Base-by-base conservation (phyloP, 2,888 invertebrate species). In the Scaptodrosophila latifasciaeformis region DNA sequence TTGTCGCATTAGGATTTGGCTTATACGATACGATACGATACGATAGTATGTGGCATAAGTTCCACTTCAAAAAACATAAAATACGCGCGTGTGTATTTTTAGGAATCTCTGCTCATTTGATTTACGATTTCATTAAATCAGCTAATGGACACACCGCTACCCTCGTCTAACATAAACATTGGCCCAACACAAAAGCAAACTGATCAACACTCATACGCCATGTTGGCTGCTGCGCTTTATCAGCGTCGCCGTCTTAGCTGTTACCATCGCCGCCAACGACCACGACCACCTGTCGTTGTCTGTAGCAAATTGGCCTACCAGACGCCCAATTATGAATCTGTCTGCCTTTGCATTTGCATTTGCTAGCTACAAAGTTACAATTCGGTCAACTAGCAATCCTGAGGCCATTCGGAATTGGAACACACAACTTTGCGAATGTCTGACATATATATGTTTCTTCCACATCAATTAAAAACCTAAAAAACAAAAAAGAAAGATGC, bases 221-320 rank as follows among this genome's bases (percentile, higher is more conserved):
- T 54, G 55, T 65, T 55, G 47, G 37, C 52, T 45, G 35, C 50
- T 64, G 60, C 54, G 50, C 55, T 61, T 59, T 59, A 59, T 59
- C 49, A 49, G 40, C 48, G 35, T 21, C 37, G 30, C 4, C 40
- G 37, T 40, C 29, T 13, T 34, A 29, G 39, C 40, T 50, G 49
- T 45, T 54, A 53, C 50, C 44, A 51, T 59, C 49, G 57, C 49
- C 49, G 55, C 46, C 55, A 50, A 48, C 35, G 53, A 51, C 50
- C 39, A n/a, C 65, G 70, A 81, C 82, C 83, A 82, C 83, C 83
- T 82, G 83, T 78, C 82, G 77, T 67, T 83, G 82, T 83, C 82
- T 70, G 54, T 83, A 67, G 37, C 43, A n/a, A 55, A 42, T 51
- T 61, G 55, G 59, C 65, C 53, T 45, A 47, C 59, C 75, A 63